Evolutionary conservation across 1,140 invertebrate species (phyloP), one percentile per base, ranked within the genome.

Genomic region (Oncopeltus fasciatus): DNA sequence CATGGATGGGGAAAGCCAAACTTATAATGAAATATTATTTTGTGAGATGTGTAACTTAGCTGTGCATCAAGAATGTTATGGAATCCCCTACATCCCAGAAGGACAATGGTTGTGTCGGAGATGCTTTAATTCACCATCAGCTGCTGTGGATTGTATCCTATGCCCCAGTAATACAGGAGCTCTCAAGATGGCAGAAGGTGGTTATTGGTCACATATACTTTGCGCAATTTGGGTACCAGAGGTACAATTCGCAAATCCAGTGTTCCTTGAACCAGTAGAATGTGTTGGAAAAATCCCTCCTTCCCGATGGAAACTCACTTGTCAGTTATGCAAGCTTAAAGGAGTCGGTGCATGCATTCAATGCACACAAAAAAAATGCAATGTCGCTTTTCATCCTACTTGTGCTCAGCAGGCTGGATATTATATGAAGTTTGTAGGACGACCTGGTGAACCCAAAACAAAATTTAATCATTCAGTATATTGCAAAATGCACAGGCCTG

Each of bases 11-110:
- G 95, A 98, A 72, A 98, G 95, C 75, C 88, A 95, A 70, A 96
- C 97, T 72, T 92, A 89, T 63, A 98, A 98, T 74, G 88, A 90
- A 31, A 92, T 92, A 69, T 78, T 99, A 38, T 99, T 99, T 75
- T 99, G 95, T 78, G 96, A 99, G 76, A 98, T 98, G 93, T 99
- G 95, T 75, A 98, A 99, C 77, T 76, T 99, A 27, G 93, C 95
- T 18, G 95, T 99, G n/a, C 95, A 98, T 77, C 95, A 98, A 75
- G 96, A 99, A 75, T 99, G 96, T 72, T 99, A 99, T 75, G 96
- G 96, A 51, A 95, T 97, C 8, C 95, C 95, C 21, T 98, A 98
- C 71, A 98, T 99, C 69, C 96, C 96, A 0, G 95, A 98, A 74
- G 95, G 95, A n/a, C 95, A 98, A 72, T 99, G 96, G 96, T 75